Percentiles rank a stretch among this genome's conserved stretches.
These are phyloP conservation scores for Tryphoninae sp. DNA, from an alignment of 2,888 invertebrate species.

Conservation along the genomic window DNA sequence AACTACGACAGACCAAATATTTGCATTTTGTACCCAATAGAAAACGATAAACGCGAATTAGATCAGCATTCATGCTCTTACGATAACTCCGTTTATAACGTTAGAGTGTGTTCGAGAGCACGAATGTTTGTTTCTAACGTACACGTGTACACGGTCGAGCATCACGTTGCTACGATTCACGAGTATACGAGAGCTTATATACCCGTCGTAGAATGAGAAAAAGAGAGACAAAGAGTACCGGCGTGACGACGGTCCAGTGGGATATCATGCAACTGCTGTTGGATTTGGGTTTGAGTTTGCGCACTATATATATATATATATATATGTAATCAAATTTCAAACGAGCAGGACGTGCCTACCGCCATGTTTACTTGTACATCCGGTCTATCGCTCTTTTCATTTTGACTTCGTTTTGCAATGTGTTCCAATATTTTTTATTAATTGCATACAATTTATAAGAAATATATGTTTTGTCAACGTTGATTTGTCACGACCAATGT, in stretches of 20 bases:
- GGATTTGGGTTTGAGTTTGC: too few relatives aligned
- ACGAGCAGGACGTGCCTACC: too few relatives aligned
- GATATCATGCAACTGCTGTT: slow-evolving; percentile 1
- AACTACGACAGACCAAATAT: neutral
- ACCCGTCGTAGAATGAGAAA: neutral
- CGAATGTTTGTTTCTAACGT: slow-evolving; percentile 1
- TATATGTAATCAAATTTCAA: neutral
- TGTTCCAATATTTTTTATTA: too few relatives aligned
- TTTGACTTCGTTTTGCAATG: too few relatives aligned
- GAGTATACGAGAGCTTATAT: slow-evolving; percentile 30
- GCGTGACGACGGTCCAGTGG: slow-evolving; percentile 30
- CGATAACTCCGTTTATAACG: slow-evolving; percentile 3
- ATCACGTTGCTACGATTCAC: slow-evolving; percentile 26
- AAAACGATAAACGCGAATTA: slow-evolving; percentile 26
- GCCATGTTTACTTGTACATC: too few relatives aligned
- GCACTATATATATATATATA: neutral
- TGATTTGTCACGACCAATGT: neutral
- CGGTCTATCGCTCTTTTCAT: too few relatives aligned
- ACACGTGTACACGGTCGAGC: neutral
- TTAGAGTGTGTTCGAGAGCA: slow-evolving; percentile 6
- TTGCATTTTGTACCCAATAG: neutral
- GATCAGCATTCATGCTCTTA: neutral
- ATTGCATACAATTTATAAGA: too few relatives aligned
- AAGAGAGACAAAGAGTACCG: slow-evolving; percentile 3
- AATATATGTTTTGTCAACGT: neutral